These are phyloP conservation scores for Catharus bicknelli DNA, from an alignment of 2,113 vertebrate species.

Conservation along the genomic window DNA sequence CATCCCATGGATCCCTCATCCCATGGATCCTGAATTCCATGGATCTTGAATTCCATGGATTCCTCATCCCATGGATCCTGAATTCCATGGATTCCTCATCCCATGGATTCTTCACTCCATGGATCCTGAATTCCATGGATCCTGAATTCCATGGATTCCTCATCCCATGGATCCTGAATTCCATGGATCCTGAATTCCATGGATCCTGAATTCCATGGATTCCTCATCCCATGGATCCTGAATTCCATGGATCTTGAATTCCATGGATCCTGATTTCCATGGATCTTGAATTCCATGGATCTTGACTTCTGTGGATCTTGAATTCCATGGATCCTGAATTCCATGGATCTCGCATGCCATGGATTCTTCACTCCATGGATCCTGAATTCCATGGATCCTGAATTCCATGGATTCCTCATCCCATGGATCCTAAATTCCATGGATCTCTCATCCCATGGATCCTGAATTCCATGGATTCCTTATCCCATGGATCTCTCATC, in stretches of 20 bases:
- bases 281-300: no score
- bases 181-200: rapidly evolving
- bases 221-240: neutral
- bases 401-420: rapidly evolving
- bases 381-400: neutral
- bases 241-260: neutral
- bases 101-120: neutral
- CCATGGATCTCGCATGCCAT: rapidly evolving
- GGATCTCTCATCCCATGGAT: no score
- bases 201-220: no score
- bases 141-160: rapidly evolving
- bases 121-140: rapidly evolving
- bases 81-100: neutral
- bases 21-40: neutral
- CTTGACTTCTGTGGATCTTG: no score
- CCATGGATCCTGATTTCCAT: no score
- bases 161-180: rapidly evolving
- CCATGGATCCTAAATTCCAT: rapidly evolving
- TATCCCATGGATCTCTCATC: neutral
- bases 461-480: no score
- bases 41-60: no score
- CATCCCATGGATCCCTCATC: neutral
- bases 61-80: no score
- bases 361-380: no score
- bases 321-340: no score